These are phyloP conservation scores for Crenichthys baileyi DNA, from an alignment of 2,797 vertebrate genomes.

Conservation along the genomic window DNA sequence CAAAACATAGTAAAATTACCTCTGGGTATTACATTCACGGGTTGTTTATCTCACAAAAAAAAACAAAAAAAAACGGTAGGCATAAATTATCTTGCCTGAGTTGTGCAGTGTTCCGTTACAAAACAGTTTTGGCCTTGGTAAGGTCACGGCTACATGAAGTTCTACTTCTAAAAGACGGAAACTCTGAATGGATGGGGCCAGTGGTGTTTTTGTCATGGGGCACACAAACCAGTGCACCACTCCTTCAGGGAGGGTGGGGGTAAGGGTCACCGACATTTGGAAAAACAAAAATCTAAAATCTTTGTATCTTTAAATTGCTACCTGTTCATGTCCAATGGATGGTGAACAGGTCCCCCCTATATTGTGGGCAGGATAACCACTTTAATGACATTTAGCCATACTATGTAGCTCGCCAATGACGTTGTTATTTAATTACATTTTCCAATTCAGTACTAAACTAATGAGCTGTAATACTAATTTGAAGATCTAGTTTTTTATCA, in stretches of 20 bases:
- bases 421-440: too few relatives aligned
- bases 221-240: background rate
- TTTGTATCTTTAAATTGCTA: background rate
- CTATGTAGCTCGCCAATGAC: too few relatives aligned
- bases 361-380: too few relatives aligned
- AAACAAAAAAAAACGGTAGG: background rate
- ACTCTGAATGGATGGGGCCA: background rate
- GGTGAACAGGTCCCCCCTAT: background rate
- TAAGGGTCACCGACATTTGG: background rate
- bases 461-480: background rate
- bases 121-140: too few relatives aligned
- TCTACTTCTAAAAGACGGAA: background rate
- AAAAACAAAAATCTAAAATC: background rate
- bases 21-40: background rate
- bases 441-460: too few relatives aligned
- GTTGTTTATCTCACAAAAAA: background rate
- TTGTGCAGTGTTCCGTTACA: background rate
- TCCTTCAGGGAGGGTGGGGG: background rate
- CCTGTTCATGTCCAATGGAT: background rate
- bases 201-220: background rate
- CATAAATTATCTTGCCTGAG: background rate
- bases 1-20: background rate
- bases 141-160: background rate
- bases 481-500: background rate
- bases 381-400: too few relatives aligned